Conservation (phyloP, 2,888 invertebrate genomes). For the Agonopterix arenella region DNA sequence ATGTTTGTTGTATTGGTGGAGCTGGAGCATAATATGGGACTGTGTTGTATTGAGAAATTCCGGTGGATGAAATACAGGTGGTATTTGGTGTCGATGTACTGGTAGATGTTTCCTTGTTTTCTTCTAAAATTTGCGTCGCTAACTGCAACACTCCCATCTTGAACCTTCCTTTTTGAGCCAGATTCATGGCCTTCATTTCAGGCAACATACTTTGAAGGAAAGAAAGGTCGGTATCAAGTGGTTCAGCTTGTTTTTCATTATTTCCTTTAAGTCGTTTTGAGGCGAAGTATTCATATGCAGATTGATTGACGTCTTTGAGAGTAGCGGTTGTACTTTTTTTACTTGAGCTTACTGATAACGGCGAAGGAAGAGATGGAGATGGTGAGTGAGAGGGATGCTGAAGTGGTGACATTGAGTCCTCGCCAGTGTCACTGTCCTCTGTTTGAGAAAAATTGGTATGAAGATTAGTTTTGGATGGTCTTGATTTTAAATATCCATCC, state of each 20-base stretch:
- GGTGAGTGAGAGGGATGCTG: slow-evolving; percentile 7
- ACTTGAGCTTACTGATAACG: slow-evolving; percentile 5
- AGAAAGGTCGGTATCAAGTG: slow-evolving; percentile 11
- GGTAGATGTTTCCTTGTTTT: not conserved
- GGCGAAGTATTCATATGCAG: slow-evolving; percentile 7
- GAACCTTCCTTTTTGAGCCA: slow-evolving; percentile 14
- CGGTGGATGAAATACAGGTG: slow-evolving; percentile 14
- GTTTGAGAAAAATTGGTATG: slow-evolving; percentile 6
- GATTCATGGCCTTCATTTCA: slow-evolving; percentile 13
- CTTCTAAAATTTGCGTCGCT: slow-evolving; percentile 14
- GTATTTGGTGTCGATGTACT: slow-evolving; percentile 13
- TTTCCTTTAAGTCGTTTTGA: slow-evolving; percentile 12
- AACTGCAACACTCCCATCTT: slow-evolving; percentile 10
- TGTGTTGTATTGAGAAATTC: slow-evolving; percentile 11
- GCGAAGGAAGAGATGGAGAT: slow-evolving; percentile 4
- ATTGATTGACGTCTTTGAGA: slow-evolving; percentile 6
- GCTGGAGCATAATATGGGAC: slow-evolving; percentile 13
- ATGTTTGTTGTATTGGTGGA: slow-evolving; percentile 15
- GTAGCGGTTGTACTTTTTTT: slow-evolving; percentile 4
- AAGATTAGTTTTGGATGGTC: slow-evolving; percentile 12
- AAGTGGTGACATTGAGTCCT: slow-evolving; percentile 10
- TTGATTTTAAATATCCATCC: slow-evolving; percentile 12
- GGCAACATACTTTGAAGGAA: slow-evolving; percentile 11
- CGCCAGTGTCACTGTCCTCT: slow-evolving; percentile 9
- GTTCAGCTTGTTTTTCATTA: slow-evolving; percentile 10